phyloP scores from a whole-genome alignment of 2,113 vertebrate species.

The Ptilorrhoa leucosticta region DNA sequence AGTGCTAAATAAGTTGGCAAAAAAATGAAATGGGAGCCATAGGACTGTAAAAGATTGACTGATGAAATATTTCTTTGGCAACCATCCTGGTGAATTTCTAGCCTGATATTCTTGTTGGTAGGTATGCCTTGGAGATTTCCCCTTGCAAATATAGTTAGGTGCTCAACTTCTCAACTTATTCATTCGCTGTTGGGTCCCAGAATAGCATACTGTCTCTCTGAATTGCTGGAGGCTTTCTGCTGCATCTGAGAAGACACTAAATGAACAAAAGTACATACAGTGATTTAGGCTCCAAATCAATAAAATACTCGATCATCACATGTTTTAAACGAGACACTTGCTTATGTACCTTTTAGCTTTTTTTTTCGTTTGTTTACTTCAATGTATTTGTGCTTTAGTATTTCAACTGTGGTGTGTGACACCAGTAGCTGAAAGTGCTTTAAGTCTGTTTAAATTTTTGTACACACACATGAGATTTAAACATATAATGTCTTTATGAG shows the following conservation, averaged over 20 bases:
- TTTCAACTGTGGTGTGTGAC: background rate
- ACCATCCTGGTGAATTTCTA: constrained; percentile 15
- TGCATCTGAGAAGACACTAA: background rate
- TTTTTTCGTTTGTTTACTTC: background rate
- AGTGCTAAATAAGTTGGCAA: background rate
- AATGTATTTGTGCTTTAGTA: background rate
- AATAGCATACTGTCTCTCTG: constrained; percentile 4
- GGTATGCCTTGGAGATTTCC: constrained; percentile 30
- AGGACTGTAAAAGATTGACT: background rate
- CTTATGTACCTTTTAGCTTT: background rate
- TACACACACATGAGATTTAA: background rate
- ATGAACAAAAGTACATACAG: background rate
- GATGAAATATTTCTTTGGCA: constrained; percentile 43
- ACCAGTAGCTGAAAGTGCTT: background rate
- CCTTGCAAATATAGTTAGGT: constrained; percentile 28
- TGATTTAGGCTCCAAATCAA: background rate
- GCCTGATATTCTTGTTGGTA: constrained; percentile 11
- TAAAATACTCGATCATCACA: background rate
- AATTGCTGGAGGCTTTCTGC: constrained; percentile 17
- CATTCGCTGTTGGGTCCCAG: constrained; percentile 1
- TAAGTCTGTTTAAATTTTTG: background rate
- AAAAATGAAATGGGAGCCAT: background rate
- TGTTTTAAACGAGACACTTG: background rate
- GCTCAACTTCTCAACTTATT: constrained; percentile 1
- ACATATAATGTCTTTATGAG: background rate